phyloP scores from a whole-genome alignment of 2,797 vertebrate genomes.

The Darevskia nairensis region DNA sequence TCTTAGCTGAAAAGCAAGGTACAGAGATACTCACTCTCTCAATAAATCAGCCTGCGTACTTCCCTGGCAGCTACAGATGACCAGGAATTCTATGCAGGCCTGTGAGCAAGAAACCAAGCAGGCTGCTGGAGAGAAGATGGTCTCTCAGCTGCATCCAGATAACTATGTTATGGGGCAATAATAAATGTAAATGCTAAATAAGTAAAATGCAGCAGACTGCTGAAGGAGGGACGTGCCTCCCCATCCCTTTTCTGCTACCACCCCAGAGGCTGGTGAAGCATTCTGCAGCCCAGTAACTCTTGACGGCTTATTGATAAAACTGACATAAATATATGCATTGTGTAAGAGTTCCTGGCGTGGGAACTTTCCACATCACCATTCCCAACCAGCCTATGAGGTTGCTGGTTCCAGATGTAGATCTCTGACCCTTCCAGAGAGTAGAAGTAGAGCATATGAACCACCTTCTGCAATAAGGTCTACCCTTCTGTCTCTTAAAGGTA shows the following conservation, averaged over 20 bases:
- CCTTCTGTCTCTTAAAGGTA: constrained; percentile 74
- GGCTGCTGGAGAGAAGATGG: no score
- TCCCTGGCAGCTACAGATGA: not conserved
- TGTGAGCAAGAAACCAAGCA: not conserved
- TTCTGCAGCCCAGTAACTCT: no score
- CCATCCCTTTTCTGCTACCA: no score
- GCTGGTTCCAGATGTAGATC: not conserved
- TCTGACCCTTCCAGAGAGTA: not conserved
- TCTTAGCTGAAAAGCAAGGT: not conserved
- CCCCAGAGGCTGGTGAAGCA: no score
- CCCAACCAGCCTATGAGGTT: no score
- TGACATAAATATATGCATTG: not conserved
- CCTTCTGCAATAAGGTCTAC: not conserved
- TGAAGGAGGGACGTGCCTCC: no score
- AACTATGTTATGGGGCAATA: no score
- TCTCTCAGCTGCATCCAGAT: no score
- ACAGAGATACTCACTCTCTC: not conserved
- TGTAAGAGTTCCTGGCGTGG: not conserved
- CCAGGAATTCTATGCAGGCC: not conserved
- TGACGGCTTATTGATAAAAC: no score
- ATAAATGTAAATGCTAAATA: no score
- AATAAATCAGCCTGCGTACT: not conserved
- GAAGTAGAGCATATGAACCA: not conserved
- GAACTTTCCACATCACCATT: not conserved
- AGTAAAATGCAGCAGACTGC: no score